These are phyloP conservation scores for Stenoptilia bipunctidactyla DNA, from an alignment of 2,888 invertebrate genomes.

Conservation along the genomic window DNA sequence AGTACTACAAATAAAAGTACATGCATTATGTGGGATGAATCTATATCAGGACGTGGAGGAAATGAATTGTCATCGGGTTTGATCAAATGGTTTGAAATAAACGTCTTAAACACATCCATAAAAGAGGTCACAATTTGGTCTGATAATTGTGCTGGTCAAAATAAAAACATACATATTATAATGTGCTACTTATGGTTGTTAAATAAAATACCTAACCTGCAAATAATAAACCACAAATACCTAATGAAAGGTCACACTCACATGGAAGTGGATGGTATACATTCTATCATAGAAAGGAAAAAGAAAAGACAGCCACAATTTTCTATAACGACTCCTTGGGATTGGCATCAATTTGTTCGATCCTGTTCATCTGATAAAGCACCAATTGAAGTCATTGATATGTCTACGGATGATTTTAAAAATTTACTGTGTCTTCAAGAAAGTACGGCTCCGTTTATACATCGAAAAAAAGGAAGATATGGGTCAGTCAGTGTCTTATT, in stretches of 20 bases:
- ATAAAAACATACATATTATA: constrained; percentile 2
- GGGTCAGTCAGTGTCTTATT: no score
- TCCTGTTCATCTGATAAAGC: no score
- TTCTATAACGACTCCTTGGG: constrained; percentile 5
- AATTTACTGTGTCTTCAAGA: no score
- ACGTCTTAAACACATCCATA: constrained; percentile 1
- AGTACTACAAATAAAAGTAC: not conserved
- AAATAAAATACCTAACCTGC: not conserved
- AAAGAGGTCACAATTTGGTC: constrained; percentile 1
- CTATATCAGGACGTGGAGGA: constrained; percentile 5
- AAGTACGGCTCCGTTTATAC: no score
- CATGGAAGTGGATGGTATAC: constrained; percentile 3
- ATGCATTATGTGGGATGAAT: constrained; percentile 1
- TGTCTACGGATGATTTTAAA: no score
- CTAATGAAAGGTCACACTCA: not conserved
- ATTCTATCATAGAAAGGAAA: constrained; percentile 4
- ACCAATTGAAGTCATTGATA: no score
- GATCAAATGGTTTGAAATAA: constrained; percentile 3
- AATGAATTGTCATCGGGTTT: constrained; percentile 3
- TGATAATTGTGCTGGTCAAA: constrained; percentile 2
- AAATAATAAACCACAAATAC: constrained; percentile 1
- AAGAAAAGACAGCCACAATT: constrained; percentile 5
- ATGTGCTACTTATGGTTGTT: constrained; percentile 2
- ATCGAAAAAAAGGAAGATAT: no score
- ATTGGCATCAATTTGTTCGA: not conserved